These are phyloP conservation scores for Phengaris arion DNA, from an alignment of 2,888 invertebrate species.

Conservation along the genomic window DNA sequence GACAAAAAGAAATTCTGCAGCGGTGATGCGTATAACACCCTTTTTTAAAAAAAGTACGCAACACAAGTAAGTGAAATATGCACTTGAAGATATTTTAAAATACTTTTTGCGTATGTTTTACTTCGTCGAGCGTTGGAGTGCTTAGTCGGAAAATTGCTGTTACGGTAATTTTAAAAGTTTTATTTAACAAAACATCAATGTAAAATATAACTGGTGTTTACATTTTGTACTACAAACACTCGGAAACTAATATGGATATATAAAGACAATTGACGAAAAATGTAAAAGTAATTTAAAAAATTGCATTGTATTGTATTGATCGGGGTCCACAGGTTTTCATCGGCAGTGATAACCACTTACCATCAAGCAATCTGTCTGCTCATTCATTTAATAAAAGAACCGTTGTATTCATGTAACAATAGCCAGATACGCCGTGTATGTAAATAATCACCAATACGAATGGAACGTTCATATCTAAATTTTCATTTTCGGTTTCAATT, in stretches of 20 bases:
- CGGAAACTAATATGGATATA: too few species aligned
- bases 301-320: too few species aligned
- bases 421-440: not conserved
- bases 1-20: constrained; percentile 37
- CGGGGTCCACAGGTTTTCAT: not conserved
- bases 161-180: constrained; percentile 9
- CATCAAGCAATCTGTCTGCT: not conserved
- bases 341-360: not conserved
- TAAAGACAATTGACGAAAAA: too few species aligned
- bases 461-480: constrained; percentile 36
- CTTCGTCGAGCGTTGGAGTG: not conserved
- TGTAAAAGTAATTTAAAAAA: too few species aligned
- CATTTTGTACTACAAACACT: too few species aligned
- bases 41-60: constrained; percentile 40
- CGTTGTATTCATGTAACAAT: constrained; percentile 6
- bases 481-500: constrained; percentile 41
- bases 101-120: constrained; percentile 28
- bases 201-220: not conserved
- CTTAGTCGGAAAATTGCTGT: constrained; percentile 2
- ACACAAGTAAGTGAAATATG: constrained; percentile 38
- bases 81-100: constrained; percentile 31
- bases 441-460: constrained; percentile 29
- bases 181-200: not conserved
- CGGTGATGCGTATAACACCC: constrained; percentile 39
- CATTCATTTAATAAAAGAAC: not conserved